Percentiles rank a stretch among this genome's conserved stretches.
These are phyloP conservation scores for Platerodrilus igneus DNA, from an alignment of 2,888 invertebrate genomes.

Conservation along the genomic window DNA sequence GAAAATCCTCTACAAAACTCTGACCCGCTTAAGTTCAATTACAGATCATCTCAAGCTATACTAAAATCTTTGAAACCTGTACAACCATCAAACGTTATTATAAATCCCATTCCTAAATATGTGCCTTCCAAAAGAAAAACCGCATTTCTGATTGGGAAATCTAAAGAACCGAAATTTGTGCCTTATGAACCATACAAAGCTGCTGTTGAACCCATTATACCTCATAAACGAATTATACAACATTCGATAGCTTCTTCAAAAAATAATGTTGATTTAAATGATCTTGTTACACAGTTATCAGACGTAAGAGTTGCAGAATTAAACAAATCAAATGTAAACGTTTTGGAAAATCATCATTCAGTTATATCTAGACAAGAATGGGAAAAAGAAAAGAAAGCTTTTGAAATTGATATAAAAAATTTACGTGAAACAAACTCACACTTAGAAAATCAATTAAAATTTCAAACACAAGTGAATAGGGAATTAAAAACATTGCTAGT, in stretches of 20 bases:
- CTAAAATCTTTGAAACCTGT: constrained; percentile 37
- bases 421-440: constrained; percentile 65
- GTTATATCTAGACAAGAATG: constrained; percentile 42
- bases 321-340: constrained; percentile 50
- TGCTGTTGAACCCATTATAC: constrained; percentile 73
- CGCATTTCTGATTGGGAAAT: constrained; percentile 52
- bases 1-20: constrained; percentile 26
- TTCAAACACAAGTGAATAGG: constrained; percentile 81
- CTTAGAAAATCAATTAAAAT: constrained; percentile 76
- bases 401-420: constrained; percentile 59
- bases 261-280: constrained; percentile 52
- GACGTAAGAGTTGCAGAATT: constrained; percentile 62
- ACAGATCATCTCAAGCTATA: constrained; percentile 34
- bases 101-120: constrained; percentile 60
- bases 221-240: constrained; percentile 47
- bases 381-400: constrained; percentile 51
- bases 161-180: constrained; percentile 73
- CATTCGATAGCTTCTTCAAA: constrained; percentile 32
- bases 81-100: constrained; percentile 53
- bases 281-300: constrained; percentile 67
- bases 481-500: constrained; percentile 90
- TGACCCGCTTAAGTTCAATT: constrained; percentile 16
- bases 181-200: constrained; percentile 87
- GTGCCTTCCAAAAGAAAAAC: constrained; percentile 55
- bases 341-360: constrained; percentile 45